A percentile compares a stretch with the other conserved stretches of the same genome.
These are phyloP conservation scores for Lethrus apterus DNA, from an alignment of 1,140 invertebrate genomes.

Conservation along the genomic window DNA sequence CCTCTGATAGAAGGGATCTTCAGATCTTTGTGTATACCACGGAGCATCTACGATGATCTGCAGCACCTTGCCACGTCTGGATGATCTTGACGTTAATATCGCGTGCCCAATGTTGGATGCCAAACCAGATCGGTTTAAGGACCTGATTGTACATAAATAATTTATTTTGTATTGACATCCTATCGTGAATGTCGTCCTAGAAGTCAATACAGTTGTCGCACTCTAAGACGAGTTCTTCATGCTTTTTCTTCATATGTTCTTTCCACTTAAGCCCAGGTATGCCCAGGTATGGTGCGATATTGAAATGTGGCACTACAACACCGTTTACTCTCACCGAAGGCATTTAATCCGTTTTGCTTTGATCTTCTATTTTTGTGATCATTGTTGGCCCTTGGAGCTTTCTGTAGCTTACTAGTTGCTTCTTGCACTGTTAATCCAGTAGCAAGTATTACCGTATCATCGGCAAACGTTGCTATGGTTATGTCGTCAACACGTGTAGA, in stretches of 20 bases:
- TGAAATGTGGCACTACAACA: not conserved
- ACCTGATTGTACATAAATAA: not conserved
- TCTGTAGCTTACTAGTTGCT: not conserved
- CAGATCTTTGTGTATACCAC: no score
- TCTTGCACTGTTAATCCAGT: conserved; percentile 1
- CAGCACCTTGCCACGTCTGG: not conserved
- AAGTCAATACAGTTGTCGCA: not conserved
- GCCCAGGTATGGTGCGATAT: not conserved
- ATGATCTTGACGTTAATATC: not conserved
- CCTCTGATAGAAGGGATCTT: no score
- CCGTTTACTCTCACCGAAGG: not conserved
- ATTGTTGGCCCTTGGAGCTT: not conserved
- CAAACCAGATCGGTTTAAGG: not conserved
- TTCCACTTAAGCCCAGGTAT: not conserved
- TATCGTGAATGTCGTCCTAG: no score
- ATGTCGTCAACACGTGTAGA: no score
- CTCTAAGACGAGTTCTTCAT: not conserved
- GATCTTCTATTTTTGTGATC: not conserved
- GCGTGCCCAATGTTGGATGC: not conserved
- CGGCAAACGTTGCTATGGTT: no score
- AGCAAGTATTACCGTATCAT: not conserved
- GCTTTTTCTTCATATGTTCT: not conserved
- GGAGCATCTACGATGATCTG: not conserved
- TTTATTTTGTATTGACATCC: not conserved
- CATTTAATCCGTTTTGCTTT: not conserved